A percentile compares a stretch with the other conserved stretches of the same genome.
These are phyloP conservation scores for Cynopterus brachyotis DNA, from an alignment of 2,113 vertebrate genomes.

Conservation along the genomic window DNA sequence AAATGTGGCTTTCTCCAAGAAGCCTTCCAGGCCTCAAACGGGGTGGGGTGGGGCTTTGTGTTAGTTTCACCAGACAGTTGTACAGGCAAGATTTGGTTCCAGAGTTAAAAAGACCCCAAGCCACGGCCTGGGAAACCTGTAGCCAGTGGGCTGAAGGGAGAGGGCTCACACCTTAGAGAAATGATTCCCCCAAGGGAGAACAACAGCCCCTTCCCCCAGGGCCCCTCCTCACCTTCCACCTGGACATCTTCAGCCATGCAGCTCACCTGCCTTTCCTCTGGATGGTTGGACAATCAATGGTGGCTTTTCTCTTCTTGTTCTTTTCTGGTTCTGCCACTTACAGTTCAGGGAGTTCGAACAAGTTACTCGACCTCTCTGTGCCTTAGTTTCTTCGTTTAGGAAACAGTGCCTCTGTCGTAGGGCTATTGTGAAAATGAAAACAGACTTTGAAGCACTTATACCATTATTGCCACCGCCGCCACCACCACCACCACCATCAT, in stretches of 20 bases:
- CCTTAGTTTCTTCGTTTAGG: neutral
- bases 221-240: neutral
- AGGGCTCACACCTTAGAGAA: neutral
- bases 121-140: neutral
- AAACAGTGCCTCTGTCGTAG: neutral
- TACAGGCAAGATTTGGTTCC: neutral
- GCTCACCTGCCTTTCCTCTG: neutral
- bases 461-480: fast-evolving
- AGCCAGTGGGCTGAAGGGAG: too few relatives aligned
- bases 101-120: too few relatives aligned
- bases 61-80: too few relatives aligned
- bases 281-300: neutral
- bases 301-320: neutral
- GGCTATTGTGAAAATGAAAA: neutral
- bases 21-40: neutral
- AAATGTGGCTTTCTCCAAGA: neutral
- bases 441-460: neutral
- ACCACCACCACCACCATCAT: neutral
- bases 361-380: neutral
- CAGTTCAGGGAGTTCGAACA: neutral
- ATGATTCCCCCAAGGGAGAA: too few relatives aligned
- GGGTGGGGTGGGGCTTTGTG: neutral
- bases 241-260: neutral
- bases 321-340: neutral
- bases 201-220: too few relatives aligned